Base-by-base conservation (phyloP, 2,888 invertebrate genomes). In the Napeogenes sylphis region DNA sequence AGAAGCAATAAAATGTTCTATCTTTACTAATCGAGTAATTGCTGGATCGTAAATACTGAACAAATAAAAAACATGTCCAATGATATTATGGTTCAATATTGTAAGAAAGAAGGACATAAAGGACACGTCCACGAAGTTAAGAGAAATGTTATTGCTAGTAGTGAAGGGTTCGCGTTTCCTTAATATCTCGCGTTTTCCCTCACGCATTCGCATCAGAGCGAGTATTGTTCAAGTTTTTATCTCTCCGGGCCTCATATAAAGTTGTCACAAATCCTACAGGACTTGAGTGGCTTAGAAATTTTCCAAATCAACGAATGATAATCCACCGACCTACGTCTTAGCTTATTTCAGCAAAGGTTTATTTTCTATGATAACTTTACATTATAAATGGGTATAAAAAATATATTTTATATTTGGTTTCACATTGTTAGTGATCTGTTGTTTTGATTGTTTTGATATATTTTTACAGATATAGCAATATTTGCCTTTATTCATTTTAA, bases 211-310 rank as follows among this genome's bases (percentile, higher is more conserved):
- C 61, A 65, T 68, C 63, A 55, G 53, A 56, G 57, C 10, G 45
- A 70, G 67, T 76, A 80, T 82, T 80, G 81, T 81, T 83, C 82
- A 81, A 81, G 82, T 79, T 83, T 84, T 80, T 80, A 74, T 77
- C 75, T 79, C 73, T 72, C 71, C 73, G 71, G 73, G 75, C 75
- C 73, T 77, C 76, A 79, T 77, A 83, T 83, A 83, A 85, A 84
- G 80, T 83, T 77, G 73, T 77, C 76, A 76, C 80, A 85, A 84
- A 86, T 84, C 83, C 83, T 76, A 74, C 78, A 71, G 74, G 51
- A 30, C 4, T 51, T 76, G 74, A 77, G 75, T 75, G n/a, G 21
- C 30, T 51, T 51, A 51, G 30, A 51, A 51, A 51, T 13, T 51
- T 10, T 51, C 21, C 12, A 51, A 51, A 30, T 51, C 51, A 51